phyloP scores from a whole-genome alignment of 2,888 invertebrate genomes.

The Pharmacophagus antenor region DNA sequence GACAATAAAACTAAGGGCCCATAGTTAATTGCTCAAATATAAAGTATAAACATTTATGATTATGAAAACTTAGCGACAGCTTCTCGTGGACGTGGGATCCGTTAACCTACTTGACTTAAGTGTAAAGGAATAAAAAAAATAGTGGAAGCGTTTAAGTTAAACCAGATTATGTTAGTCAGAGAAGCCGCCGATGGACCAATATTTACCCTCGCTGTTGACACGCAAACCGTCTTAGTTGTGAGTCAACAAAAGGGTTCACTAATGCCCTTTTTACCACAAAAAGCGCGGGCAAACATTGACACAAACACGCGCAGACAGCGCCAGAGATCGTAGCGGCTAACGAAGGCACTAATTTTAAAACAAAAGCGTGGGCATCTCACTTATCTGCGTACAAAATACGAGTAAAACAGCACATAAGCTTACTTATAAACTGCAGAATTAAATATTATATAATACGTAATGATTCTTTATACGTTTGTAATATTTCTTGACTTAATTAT shows the following conservation, averaged over 20 bases:
- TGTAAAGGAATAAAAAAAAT: conserved; percentile 53
- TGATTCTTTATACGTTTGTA: neutral
- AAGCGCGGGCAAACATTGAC: conserved; percentile 69
- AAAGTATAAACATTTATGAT: conserved; percentile 19
- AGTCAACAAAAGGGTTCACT: conserved; percentile 77
- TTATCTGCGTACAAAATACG: neutral
- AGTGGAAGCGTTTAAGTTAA: conserved; percentile 41
- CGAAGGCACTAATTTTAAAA: conserved; percentile 24
- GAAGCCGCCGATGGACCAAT: conserved; percentile 70
- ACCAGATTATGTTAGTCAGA: conserved; percentile 70
- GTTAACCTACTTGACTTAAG: conserved; percentile 48
- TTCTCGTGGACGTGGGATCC: conserved; percentile 46
- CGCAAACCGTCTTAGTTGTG: conserved; percentile 76
- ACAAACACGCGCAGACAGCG: conserved; percentile 51
- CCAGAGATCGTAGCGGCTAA: conserved; percentile 28
- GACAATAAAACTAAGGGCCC: neutral
- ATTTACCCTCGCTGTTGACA: conserved; percentile 72
- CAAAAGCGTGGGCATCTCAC: neutral
- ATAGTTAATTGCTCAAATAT: neutral
- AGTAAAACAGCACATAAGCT: neutral
- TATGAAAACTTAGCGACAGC: conserved; percentile 42
- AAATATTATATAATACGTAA: neutral
- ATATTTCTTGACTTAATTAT: neutral
- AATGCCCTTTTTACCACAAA: conserved; percentile 79
- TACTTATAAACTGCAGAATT: neutral